Base-by-base conservation (phyloP, 2,113 vertebrate species). In the Amblyopsis rosae region DNA sequence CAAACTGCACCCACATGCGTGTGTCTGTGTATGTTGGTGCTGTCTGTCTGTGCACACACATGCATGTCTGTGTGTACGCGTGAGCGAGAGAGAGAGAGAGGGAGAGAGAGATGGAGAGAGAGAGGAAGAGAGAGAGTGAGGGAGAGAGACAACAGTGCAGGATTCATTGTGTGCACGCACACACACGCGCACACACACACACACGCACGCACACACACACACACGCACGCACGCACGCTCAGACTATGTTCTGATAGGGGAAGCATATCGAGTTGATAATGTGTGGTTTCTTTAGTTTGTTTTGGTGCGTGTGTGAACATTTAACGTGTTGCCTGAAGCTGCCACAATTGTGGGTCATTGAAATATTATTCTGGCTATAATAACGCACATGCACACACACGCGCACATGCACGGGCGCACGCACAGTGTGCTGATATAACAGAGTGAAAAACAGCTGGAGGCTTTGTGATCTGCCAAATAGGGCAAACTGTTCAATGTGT, bases 81-180 rank as follows among this genome's bases (percentile, higher is more conserved):
- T 77, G 55, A 35, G 57, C 75, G 62, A 59, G 70, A 68, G 73
- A 62, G 73, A 61, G 56, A 3, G 19, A 17, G 10, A 57, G 51
- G 1, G 11, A 62, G 73, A 66, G 75, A 60, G 71, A 62, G 26
- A 26, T 19, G 19, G 26, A 26, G 55, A 41, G 57, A 76, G 62
- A 58, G 53, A 8, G 12, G 19, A 2, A 26, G 55, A 41, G 57
- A 76, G 62, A 58, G 53, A 8, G 12, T 59, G 73, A 66, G 75
- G 58, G 71, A 62, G 56, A 6, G 19, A 45, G 15, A 58, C 16
- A 48, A 3, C 51, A 33, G 32, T 48, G 17, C 19, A 32, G 13
- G 11, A 3, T 77, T 65, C 67, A 74, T 73, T 68, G 73, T 81
- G 66, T 80, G 33, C 57, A 47, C 65, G 62, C 67, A 73, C 65